A percentile compares a stretch with the other conserved stretches of the same genome.
These are phyloP conservation scores for Strigops habroptila DNA, from an alignment of 2,113 vertebrate genomes.

Conservation along the genomic window DNA sequence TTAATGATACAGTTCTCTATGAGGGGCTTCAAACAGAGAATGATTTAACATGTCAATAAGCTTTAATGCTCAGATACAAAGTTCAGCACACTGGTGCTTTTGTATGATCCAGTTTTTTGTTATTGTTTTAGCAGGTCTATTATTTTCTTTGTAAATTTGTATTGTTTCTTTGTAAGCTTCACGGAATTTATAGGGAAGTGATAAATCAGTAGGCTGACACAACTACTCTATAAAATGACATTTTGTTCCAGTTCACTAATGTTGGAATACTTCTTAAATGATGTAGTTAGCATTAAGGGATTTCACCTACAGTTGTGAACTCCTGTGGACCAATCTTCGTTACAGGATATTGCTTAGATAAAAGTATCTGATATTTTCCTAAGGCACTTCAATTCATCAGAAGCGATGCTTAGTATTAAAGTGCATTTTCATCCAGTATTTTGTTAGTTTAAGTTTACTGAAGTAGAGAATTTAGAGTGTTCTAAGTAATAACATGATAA, in stretches of 20 bases:
- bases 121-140: neutral
- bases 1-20: neutral
- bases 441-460: neutral
- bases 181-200: neutral
- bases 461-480: neutral
- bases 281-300: neutral
- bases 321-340: neutral
- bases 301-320: neutral
- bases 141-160: neutral
- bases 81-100: neutral
- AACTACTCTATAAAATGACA: neutral
- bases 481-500: neutral
- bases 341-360: neutral
- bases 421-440: neutral
- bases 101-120: neutral
- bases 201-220: neutral
- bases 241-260: constrained; percentile 1
- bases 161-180: neutral
- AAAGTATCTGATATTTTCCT: neutral
- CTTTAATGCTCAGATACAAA: neutral
- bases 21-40: neutral
- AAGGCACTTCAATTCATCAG: neutral
- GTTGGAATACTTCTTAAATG: neutral
- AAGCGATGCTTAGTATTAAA: neutral
- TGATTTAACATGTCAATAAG: neutral